Percentiles rank a stretch among this genome's conserved stretches.
phyloP scores from a whole-genome alignment of 2,797 vertebrate genomes.

The Xyrichtys novacula region DNA sequence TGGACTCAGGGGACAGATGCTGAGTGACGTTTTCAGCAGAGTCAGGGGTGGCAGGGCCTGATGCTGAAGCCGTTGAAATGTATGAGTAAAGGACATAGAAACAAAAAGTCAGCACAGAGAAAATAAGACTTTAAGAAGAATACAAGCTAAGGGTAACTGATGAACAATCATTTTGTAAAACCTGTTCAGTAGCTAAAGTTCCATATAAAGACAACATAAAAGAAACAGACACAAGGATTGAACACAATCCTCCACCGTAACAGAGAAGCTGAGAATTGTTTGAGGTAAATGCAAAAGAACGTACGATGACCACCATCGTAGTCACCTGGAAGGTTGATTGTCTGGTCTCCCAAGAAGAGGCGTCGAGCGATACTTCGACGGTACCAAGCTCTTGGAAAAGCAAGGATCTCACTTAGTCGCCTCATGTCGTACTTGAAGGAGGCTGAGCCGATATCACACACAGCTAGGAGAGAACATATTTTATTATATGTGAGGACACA shows the following conservation, averaged over 20 bases:
- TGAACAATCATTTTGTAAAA: too few species aligned
- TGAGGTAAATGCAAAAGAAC: too few species aligned
- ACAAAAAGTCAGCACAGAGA: conserved; percentile 46
- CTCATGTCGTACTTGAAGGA: conserved; percentile 99
- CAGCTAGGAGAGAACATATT: conserved; percentile 82
- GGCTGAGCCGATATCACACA: conserved; percentile 98
- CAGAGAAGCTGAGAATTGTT: too few species aligned
- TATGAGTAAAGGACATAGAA: conserved; percentile 44
- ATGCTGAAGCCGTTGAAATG: conserved; percentile 82
- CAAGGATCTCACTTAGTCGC: conserved; percentile 96
- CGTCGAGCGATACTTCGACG: conserved; percentile 96
- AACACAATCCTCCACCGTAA: too few species aligned
- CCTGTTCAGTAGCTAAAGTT: too few species aligned
- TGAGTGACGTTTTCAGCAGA: conserved; percentile 93
- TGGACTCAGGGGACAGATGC: conserved; percentile 96
- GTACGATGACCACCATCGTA: too few species aligned
- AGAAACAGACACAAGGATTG: too few species aligned
- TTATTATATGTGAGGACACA: background rate
- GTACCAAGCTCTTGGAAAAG: conserved; percentile 98
- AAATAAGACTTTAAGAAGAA: conserved; percentile 40
- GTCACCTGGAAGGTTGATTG: conserved; percentile 95
- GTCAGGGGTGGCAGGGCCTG: conserved; percentile 96
- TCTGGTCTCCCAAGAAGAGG: conserved; percentile 97
- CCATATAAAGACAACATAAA: too few species aligned
- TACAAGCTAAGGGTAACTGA: conserved; percentile 18